phyloP scores from a whole-genome alignment of 2,113 vertebrate genomes.

The Cavia porcellus region DNA sequence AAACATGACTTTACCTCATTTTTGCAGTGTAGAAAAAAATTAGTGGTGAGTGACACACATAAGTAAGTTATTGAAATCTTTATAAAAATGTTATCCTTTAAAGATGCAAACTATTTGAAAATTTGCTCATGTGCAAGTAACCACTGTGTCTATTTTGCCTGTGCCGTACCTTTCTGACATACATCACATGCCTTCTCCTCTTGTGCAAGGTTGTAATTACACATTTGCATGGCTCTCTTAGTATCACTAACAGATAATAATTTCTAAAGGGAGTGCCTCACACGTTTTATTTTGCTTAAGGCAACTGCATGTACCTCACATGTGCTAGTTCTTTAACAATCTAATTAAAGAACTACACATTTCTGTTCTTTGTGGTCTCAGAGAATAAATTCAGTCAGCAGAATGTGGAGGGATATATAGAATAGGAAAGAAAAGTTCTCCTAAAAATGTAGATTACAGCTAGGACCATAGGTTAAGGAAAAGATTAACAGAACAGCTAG shows the following conservation, averaged over 20 bases:
- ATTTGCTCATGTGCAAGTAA: not conserved
- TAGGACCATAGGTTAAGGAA: not conserved
- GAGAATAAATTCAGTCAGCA: not conserved
- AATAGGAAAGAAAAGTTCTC: not conserved
- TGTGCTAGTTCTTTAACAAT: not conserved
- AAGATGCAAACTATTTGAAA: not conserved
- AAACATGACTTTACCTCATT: not conserved
- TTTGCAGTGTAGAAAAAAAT: not conserved
- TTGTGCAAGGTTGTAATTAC: not conserved
- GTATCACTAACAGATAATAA: not conserved
- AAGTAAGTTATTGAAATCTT: not conserved
- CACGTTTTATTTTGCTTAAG: not conserved
- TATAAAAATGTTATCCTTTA: not conserved
- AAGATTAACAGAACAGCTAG: not conserved
- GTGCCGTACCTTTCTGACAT: not conserved
- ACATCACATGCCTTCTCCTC: not conserved
- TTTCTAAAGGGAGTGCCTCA: not conserved
- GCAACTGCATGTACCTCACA: not conserved
- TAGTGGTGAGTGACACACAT: slow-evolving; percentile 4
- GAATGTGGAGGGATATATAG: not conserved
- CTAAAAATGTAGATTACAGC: not conserved
- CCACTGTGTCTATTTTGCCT: not conserved
- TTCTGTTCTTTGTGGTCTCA: not conserved
- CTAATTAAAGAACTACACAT: not conserved
- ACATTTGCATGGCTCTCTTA: not conserved